Percentiles rank a stretch among this genome's conserved stretches.
These are phyloP conservation scores for Diacarnus erythraeanus DNA, from an alignment of 37 sponge, comb jelly and placozoan genomes.

Conservation along the genomic window DNA sequence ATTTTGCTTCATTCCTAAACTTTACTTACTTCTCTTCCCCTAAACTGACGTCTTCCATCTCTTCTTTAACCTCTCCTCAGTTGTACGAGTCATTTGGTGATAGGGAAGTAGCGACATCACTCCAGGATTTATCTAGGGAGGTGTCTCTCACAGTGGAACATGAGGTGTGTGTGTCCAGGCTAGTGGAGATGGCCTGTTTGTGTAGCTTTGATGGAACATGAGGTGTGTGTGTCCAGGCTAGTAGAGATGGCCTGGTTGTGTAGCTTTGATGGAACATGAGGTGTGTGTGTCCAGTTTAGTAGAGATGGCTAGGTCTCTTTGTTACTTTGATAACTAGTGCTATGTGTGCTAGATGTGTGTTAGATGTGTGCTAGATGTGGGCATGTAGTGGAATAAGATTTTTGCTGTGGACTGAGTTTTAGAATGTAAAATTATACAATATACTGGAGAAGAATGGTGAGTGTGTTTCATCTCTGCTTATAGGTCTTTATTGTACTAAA, in stretches of 20 bases:
- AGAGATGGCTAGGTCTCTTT: neutral
- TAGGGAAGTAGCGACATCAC: neutral
- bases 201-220: slow-evolving; percentile 1
- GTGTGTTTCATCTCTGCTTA: no score
- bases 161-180: slow-evolving; percentile 1
- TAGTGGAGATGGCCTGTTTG: neutral
- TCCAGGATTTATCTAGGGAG: neutral
- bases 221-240: neutral
- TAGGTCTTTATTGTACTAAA: no score
- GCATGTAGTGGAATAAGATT: no score
- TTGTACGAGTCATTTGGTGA: neutral
- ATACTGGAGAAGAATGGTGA: no score
- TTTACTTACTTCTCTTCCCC: no score
- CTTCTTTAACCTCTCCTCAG: neutral
- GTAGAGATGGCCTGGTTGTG: neutral
- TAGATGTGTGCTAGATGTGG: no score
- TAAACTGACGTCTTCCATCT: neutral
- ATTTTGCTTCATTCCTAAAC: no score
- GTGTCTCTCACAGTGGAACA: slow-evolving; percentile 3
- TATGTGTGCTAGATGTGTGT: neutral
- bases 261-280: slow-evolving; percentile 9
- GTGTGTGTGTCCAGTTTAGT: neutral
- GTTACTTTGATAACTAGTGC: neutral
- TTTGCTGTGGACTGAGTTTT: no score
- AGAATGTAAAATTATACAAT: no score